These are phyloP conservation scores for Gastrophysa polygoni DNA, from an alignment of 2,888 invertebrate species.

Conservation along the genomic window DNA sequence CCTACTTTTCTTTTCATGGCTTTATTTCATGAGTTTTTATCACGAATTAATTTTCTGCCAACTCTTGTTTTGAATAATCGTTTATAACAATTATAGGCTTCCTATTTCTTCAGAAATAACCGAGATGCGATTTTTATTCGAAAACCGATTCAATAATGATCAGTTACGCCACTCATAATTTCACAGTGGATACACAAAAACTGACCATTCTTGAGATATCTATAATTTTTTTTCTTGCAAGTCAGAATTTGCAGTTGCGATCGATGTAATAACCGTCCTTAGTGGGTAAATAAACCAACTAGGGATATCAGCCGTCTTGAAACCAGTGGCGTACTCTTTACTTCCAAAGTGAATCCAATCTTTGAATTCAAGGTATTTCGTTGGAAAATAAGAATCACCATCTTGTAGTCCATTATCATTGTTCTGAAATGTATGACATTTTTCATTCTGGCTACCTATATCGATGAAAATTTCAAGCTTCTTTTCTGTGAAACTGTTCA, in stretches of 20 bases:
- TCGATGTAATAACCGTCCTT: slow-evolving; percentile 18
- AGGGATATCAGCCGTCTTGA: background rate
- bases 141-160: slow-evolving; percentile 33
- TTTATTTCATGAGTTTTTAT: no score
- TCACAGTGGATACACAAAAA: slow-evolving; percentile 19
- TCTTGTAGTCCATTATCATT: no score
- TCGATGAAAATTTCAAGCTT: no score
- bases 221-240: slow-evolving; percentile 19
- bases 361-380: no score
- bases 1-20: no score
- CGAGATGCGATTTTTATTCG: slow-evolving; percentile 28
- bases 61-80: background rate
- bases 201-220: slow-evolving; percentile 13
- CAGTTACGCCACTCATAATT: slow-evolving; percentile 29
- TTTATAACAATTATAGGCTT: slow-evolving; percentile 9
- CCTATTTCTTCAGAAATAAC: slow-evolving; percentile 33
- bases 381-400: no score
- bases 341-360: no score
- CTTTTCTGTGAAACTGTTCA: no score
- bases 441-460: no score
- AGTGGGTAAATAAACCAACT: slow-evolving; percentile 17
- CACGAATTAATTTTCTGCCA: background rate
- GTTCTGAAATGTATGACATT: no score
- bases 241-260: slow-evolving; percentile 20
- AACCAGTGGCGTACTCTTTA: background rate